Percentiles rank a stretch among this genome's conserved stretches.
Evolutionary conservation across 2,888 invertebrate species (phyloP).

Genomic region (Epistrophella euchroma): DNA sequence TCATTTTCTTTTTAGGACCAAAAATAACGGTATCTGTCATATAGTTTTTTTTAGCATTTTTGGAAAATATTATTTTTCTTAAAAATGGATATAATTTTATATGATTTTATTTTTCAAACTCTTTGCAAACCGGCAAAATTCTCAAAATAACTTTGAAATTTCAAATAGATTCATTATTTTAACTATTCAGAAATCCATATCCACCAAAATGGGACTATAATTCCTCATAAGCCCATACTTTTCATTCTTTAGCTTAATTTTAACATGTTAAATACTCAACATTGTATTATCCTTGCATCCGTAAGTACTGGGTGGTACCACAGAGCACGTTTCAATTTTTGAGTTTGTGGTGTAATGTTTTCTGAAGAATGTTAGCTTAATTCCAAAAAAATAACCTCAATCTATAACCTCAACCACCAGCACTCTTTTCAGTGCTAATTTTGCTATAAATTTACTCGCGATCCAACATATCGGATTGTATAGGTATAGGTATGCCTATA

Average conservation of each 20-base stretch:
- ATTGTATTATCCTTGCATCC: neutral
- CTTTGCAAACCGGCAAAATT: no score
- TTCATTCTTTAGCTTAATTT: neutral
- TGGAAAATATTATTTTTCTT: no score
- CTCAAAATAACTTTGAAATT: no score
- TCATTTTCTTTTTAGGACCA: no score
- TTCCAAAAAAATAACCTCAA: neutral
- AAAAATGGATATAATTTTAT: no score
- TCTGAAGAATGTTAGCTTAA: neutral
- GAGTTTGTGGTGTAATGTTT: slow-evolving; percentile 18
- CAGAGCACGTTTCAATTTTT: slow-evolving; percentile 19
- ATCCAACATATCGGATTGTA: slow-evolving; percentile 5
- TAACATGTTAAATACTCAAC: neutral
- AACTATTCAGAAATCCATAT: no score
- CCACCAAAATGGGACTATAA: no score
- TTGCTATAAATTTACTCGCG: neutral
- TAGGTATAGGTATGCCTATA: neutral
- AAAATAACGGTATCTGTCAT: no score
- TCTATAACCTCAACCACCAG: neutral
- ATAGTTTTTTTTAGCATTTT: no score
- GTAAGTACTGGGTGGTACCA: slow-evolving; percentile 1
- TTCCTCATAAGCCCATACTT: no score
- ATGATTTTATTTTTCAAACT: no score
- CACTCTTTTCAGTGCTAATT: slow-evolving; percentile 7
- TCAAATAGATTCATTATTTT: no score